A percentile compares a stretch with the other conserved stretches of the same genome.
Evolutionary conservation across 1,140 invertebrate species (phyloP).

Genomic region (Nymphalis io): DNA sequence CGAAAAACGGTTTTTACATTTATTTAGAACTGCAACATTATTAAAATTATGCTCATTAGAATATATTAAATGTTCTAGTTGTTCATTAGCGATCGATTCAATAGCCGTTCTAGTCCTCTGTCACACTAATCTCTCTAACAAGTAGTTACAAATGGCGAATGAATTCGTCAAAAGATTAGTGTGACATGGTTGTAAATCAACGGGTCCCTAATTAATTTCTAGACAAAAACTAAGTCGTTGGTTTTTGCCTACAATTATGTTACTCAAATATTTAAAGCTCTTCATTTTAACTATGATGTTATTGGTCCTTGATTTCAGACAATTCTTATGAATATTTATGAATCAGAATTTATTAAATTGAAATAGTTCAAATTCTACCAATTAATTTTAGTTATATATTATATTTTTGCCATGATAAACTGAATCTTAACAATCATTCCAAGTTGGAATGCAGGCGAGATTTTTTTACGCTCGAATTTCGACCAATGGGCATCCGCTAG

Average conservation of each 20-base stretch:
- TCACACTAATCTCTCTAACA: neutral
- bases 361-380: no score
- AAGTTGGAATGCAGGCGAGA: no score
- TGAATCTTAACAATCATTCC: no score
- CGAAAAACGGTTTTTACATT: no score
- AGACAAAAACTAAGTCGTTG: slow-evolving; percentile 6
- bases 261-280: slow-evolving; percentile 1
- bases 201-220: neutral
- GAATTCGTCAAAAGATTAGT: slow-evolving; percentile 13
- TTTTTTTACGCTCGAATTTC: no score
- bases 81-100: neutral
- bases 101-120: slow-evolving; percentile 4
- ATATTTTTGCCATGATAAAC: no score
- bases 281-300: neutral
- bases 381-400: no score
- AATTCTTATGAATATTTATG: no score
- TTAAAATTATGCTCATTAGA: neutral
- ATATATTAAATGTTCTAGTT: neutral
- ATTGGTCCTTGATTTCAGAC: no score
- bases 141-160: slow-evolving; percentile 1
- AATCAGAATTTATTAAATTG: no score
- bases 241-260: neutral
- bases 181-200: slow-evolving; percentile 8
- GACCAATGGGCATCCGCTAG: no score
- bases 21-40: neutral